Conservation (phyloP, 2,113 vertebrate species). For the Numida meleagris region DNA sequence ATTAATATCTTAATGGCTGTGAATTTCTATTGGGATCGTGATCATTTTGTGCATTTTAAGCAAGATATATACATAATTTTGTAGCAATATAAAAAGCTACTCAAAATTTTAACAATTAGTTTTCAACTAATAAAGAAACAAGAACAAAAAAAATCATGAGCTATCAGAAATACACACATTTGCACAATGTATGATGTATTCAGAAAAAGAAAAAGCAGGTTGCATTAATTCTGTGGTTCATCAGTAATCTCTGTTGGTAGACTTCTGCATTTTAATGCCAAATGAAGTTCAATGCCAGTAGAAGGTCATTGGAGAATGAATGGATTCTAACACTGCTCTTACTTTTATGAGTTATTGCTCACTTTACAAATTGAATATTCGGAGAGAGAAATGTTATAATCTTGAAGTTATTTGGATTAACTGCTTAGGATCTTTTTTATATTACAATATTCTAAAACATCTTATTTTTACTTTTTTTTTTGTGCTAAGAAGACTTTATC, state of each 20-base stretch:
- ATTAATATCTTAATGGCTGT: constrained; percentile 12
- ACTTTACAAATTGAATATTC: background rate
- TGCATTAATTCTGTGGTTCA: constrained; percentile 33
- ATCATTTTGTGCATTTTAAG: background rate
- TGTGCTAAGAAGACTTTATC: background rate
- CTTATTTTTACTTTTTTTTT: background rate
- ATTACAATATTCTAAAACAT: constrained; percentile 12
- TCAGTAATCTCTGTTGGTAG: constrained; percentile 37
- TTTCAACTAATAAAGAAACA: background rate
- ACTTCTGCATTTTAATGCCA: background rate
- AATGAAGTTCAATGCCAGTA: constrained; percentile 50
- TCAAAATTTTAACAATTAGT: background rate
- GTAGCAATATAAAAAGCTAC: background rate
- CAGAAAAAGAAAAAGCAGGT: constrained; percentile 19
- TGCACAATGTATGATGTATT: constrained; percentile 11
- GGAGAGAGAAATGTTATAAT: constrained; percentile 55
- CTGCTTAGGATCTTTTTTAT: constrained; percentile 43
- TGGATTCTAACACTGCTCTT: constrained; percentile 34
- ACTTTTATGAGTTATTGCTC: constrained; percentile 51
- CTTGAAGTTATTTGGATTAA: constrained; percentile 45
- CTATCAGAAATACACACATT: background rate
- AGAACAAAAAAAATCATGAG: background rate
- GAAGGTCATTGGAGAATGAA: constrained; percentile 33
- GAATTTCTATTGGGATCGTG: constrained; percentile 9
- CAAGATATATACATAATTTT: background rate